These are phyloP conservation scores for Luperina testacea DNA, from an alignment of 2,888 invertebrate genomes.

Conservation along the genomic window DNA sequence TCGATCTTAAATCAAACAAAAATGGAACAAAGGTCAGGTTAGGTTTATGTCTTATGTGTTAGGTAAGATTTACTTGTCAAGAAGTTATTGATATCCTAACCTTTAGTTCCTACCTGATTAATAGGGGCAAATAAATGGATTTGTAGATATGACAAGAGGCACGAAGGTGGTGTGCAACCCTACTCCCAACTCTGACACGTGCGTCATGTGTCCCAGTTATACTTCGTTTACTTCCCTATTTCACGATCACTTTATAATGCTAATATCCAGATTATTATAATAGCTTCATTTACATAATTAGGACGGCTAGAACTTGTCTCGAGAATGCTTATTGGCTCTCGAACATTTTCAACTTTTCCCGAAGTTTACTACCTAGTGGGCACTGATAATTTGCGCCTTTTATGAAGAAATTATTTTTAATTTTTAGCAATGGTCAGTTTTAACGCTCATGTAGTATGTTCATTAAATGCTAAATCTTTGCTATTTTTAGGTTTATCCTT, in stretches of 20 bases:
- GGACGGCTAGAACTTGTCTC: slow-evolving; percentile 58
- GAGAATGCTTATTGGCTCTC: slow-evolving; percentile 60
- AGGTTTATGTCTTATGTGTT: not conserved
- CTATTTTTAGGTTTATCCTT: not conserved
- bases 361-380: slow-evolving; percentile 25
- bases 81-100: not conserved
- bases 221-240: slow-evolving; percentile 18
- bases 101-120: not conserved
- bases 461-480: not conserved
- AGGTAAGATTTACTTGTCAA: not conserved
- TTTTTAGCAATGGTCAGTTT: slow-evolving; percentile 10
- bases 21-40: not conserved
- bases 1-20: not conserved
- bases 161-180: not conserved
- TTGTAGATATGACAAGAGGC: not conserved
- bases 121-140: not conserved
- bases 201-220: not conserved
- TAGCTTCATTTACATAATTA: slow-evolving; percentile 64
- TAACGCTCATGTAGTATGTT: not conserved
- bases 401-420: slow-evolving; percentile 18
- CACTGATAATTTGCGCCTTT: slow-evolving; percentile 37
- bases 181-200: not conserved
- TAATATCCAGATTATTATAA: slow-evolving; percentile 67
- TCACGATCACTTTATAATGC: slow-evolving; percentile 61
- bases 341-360: slow-evolving; percentile 55